Conservation (phyloP, 2,888 invertebrate species). For the Reticulitermes lucifugus region DNA sequence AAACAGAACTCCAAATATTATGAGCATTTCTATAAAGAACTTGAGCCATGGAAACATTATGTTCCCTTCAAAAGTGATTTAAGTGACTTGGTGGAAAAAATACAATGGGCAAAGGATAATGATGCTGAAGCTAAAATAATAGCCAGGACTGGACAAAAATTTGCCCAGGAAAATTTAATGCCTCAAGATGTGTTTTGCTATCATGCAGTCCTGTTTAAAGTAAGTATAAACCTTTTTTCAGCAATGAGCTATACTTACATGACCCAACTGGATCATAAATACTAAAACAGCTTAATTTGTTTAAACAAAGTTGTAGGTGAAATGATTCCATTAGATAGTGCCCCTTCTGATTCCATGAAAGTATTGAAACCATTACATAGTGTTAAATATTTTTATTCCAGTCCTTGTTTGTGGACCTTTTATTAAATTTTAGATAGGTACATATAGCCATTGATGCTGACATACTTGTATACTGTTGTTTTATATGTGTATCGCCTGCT, state of each 20-base stretch:
- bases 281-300: too few relatives aligned
- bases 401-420: too few relatives aligned
- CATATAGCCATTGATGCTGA: too few relatives aligned
- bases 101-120: slow-evolving; percentile 82
- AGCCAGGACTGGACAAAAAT: slow-evolving; percentile 74
- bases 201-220: slow-evolving; percentile 78
- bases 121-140: slow-evolving; percentile 77
- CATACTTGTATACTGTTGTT: background rate
- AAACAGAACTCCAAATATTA: slow-evolving; percentile 96
- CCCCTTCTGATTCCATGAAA: too few relatives aligned
- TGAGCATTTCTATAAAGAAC: slow-evolving; percentile 90
- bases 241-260: too few relatives aligned
- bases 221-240: slow-evolving; percentile 58
- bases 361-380: too few relatives aligned
- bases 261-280: too few relatives aligned
- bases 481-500: slow-evolving; percentile 30
- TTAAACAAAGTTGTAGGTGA: too few relatives aligned
- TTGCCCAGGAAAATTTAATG: slow-evolving; percentile 81
- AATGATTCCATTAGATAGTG: too few relatives aligned
- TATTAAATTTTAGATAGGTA: too few relatives aligned
- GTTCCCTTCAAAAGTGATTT: slow-evolving; percentile 85
- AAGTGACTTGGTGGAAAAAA: slow-evolving; percentile 80
- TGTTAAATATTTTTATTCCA: background rate
- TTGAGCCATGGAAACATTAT: slow-evolving; percentile 84
- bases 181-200: slow-evolving; percentile 91